Evolutionary conservation across 2,888 invertebrate genomes (phyloP).

Genomic region (Caenorhabditis panamensis): DNA sequence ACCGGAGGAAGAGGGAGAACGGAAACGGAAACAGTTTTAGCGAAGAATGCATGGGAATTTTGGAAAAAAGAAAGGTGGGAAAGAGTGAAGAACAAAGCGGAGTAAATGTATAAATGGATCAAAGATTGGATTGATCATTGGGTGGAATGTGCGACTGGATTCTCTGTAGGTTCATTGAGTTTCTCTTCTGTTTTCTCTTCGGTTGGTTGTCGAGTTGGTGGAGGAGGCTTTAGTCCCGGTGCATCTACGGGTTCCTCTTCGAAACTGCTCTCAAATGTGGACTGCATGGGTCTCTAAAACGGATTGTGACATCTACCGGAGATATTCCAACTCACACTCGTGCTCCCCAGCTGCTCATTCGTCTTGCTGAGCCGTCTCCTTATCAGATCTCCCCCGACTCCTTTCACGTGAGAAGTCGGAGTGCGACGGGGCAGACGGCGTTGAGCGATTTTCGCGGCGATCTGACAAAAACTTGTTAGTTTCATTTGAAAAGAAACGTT

Average conservation of each 20-base stretch:
- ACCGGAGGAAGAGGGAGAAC: neutral
- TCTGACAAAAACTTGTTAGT: slow-evolving; percentile 20
- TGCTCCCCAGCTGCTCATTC: slow-evolving; percentile 22
- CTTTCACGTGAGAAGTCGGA: slow-evolving; percentile 59
- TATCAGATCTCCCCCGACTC: slow-evolving; percentile 36
- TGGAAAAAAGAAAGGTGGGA: too few relatives aligned
- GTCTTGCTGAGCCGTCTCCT: slow-evolving; percentile 51
- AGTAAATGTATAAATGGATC: too few relatives aligned
- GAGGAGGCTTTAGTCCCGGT: neutral
- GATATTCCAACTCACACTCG: slow-evolving; percentile 6
- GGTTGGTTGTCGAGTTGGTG: neutral
- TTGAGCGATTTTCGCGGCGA: slow-evolving; percentile 53
- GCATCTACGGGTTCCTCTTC: slow-evolving; percentile 25
- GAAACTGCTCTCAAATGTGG: slow-evolving; percentile 15
- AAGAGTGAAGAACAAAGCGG: too few relatives aligned
- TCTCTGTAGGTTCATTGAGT: neutral
- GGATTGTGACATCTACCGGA: neutral
- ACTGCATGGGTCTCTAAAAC: slow-evolving; percentile 15
- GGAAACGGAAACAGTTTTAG: neutral
- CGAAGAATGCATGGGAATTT: neutral
- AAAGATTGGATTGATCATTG: too few relatives aligned
- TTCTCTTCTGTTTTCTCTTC: neutral
- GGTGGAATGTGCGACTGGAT: neutral
- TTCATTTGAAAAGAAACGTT: neutral
- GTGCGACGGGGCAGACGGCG: slow-evolving; percentile 55